These are phyloP conservation scores for Dallia pectoralis DNA, from an alignment of 2,797 vertebrate species.

Conservation along the genomic window DNA sequence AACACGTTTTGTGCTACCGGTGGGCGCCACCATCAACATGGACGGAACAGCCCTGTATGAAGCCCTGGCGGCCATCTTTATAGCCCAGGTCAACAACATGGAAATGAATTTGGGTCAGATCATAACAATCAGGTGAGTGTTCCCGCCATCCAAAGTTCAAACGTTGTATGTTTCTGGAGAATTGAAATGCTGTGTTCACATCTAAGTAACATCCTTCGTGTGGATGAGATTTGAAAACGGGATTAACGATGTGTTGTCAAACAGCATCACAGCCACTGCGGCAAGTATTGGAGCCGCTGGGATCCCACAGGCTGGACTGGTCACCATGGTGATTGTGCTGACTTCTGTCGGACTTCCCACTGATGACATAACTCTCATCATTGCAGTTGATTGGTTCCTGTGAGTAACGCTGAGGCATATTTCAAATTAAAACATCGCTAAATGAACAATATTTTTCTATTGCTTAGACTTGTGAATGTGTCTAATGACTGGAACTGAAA, in stretches of 20 bases:
- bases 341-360: conserved; percentile 97
- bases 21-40: conserved; percentile 97
- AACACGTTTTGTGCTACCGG: conserved; percentile 92
- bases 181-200: not conserved
- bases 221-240: not conserved
- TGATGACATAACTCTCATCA: conserved; percentile 97
- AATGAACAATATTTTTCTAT: not conserved
- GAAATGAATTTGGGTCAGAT: conserved; percentile 98
- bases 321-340: conserved; percentile 98
- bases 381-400: conserved; percentile 99
- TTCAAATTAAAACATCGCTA: not conserved
- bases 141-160: not conserved
- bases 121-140: conserved; percentile 91
- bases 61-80: conserved; percentile 94
- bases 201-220: not conserved
- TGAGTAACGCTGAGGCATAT: conserved; percentile 74
- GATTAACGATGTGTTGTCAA: conserved; percentile 14
- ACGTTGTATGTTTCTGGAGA: not conserved
- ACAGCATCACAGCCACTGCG: conserved; percentile 94
- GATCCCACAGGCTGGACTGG: conserved; percentile 95
- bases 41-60: conserved; percentile 97
- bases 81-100: conserved; percentile 96
- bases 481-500: conserved; percentile 10
- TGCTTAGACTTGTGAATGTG: not conserved
- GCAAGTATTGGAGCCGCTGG: conserved; percentile 97